These are phyloP conservation scores for Amphiprion clarkii DNA, from an alignment of 2,797 vertebrate genomes.

Conservation along the genomic window DNA sequence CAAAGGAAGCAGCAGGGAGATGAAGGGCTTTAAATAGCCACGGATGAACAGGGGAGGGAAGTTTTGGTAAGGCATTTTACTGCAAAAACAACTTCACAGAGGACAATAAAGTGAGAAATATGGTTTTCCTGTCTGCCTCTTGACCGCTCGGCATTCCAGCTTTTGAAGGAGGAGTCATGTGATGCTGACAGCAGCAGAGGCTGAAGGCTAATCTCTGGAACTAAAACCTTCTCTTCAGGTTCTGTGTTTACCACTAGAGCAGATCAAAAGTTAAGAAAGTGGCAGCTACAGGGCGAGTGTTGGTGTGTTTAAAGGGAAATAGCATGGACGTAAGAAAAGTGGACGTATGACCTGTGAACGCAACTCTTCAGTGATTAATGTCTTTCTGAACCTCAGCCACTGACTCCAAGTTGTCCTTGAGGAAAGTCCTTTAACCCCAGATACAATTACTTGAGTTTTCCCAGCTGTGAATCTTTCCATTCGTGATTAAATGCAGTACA, in stretches of 20 bases:
- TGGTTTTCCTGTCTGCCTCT: constrained; percentile 63
- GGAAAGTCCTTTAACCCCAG: constrained; percentile 4
- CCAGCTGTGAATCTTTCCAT: constrained; percentile 15
- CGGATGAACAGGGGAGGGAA: constrained; percentile 35
- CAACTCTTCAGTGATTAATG: constrained; percentile 12
- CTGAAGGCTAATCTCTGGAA: constrained; percentile 59
- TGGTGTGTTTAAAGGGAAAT: constrained; percentile 15
- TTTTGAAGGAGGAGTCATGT: constrained; percentile 60
- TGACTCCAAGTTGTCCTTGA: neutral
- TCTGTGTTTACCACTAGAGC: constrained; percentile 41
- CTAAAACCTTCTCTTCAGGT: constrained; percentile 39
- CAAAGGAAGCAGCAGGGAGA: constrained; percentile 29
- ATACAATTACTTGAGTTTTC: constrained; percentile 1
- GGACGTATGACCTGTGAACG: constrained; percentile 17
- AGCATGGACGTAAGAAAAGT: constrained; percentile 4
- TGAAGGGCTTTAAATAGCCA: constrained; percentile 60
- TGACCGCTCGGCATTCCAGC: constrained; percentile 55
- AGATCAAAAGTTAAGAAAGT: constrained; percentile 27
- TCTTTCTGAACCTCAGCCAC: constrained; percentile 13
- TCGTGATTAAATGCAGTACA: neutral
- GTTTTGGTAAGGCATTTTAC: constrained; percentile 64
- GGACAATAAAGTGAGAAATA: constrained; percentile 75
- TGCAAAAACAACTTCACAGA: constrained; percentile 76
- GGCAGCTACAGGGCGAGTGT: constrained; percentile 6
- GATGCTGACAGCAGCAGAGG: constrained; percentile 63